Percentiles rank a stretch among this genome's conserved stretches.
phyloP scores from a whole-genome alignment of 2,797 vertebrate species.

The Mormyrops boulengeri region DNA sequence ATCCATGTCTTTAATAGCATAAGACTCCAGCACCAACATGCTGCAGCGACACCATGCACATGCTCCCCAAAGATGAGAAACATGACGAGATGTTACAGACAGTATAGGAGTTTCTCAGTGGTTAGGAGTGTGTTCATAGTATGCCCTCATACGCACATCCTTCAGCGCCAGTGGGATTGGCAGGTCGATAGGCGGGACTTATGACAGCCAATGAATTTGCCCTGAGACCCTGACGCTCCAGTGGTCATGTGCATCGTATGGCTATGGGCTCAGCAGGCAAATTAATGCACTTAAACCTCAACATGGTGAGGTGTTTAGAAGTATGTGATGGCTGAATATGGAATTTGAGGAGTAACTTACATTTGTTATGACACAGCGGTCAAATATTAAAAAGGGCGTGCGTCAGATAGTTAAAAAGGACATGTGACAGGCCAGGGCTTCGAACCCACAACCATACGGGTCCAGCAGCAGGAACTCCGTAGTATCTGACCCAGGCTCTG shows the following conservation, averaged over 20 bases:
- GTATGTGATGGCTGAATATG: not conserved
- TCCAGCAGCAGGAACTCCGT: not conserved
- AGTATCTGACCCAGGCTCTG: constrained; percentile 14
- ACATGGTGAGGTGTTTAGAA: not conserved
- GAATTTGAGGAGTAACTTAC: not conserved
- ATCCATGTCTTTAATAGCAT: not conserved
- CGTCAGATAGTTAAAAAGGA: not conserved
- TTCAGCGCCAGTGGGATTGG: not conserved
- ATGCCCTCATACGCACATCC: not conserved
- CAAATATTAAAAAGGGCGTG: not conserved
- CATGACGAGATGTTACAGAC: not conserved
- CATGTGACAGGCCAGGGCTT: not conserved
- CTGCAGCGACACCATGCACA: not conserved
- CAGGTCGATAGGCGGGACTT: not conserved
- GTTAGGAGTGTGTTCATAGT: not conserved
- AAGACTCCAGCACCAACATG: not conserved
- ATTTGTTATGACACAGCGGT: not conserved
- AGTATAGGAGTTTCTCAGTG: too few species aligned
- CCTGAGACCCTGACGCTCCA: not conserved
- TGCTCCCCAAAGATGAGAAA: not conserved
- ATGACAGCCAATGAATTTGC: not conserved
- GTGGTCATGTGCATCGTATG: not conserved
- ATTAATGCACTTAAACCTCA: not conserved
- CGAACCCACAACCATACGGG: not conserved
- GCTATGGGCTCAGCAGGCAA: not conserved